Evolutionary conservation across 53 echinoderm and acorn worm species (phyloP), one percentile per base, ranked within the genome.

Genomic region (Apostichopus leukothele): DNA sequence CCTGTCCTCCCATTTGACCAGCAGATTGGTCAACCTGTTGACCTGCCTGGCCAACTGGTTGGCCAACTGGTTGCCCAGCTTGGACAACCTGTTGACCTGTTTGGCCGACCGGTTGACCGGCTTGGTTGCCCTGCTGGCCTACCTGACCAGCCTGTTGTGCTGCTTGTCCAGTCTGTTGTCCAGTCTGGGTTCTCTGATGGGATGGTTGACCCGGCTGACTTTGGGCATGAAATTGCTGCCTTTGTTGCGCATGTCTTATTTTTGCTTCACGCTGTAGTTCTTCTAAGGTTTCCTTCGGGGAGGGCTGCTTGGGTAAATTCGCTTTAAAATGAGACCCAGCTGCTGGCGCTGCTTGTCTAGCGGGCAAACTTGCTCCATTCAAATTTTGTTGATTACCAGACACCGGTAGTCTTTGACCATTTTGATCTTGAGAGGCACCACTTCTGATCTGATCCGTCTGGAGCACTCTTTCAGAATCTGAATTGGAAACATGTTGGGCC

Each of bases 201-300:
- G 88, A 8, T 80, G 91, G n/a, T n/a, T 71, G 71, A 71, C 71
- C 20, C 6, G 71, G 16, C 18, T 22, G 21, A 53, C 19, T 10
- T 14, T 88, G 66, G 6, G 50, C 77, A 14, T 51, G 88, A 50
- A 88, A 75, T 19, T 73, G 83, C n/a, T 73, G 83, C 74, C 81
- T 83, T 27, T 75, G 83, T 26, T 88, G 88, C 5, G 81, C 54
- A 23, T 59, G 19, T 81, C 22, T 81, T 19, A 81, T 54, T 25
- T 81, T 59, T 1, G 53, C 81, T 18, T 81, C 81, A 20, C 53
- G 39, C 19, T 81, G 55, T 9, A 54, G 81, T 51, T 81, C 18
- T 81, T 81, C 81, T 7, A 81, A 59, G 54, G 53, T 19, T 54
- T 81, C 55, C 55, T 81, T 81, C 5, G 54, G 81, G 9, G 81